Conservation (phyloP, 2,888 invertebrate species). For the Nymphalis polychloros region DNA sequence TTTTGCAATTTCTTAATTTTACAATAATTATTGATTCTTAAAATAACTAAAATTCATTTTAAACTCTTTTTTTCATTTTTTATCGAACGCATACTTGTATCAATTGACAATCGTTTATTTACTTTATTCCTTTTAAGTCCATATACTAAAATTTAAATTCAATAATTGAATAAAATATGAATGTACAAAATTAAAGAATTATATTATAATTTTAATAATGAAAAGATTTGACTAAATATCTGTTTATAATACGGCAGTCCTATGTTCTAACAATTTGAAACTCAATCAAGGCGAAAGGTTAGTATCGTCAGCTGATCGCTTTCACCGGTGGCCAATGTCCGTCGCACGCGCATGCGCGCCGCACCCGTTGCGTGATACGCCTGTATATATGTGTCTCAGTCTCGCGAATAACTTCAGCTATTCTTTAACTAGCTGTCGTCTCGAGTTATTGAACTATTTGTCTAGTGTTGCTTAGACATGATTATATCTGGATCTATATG, state of each 20-base stretch:
- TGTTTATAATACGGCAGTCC: background rate
- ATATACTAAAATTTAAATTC: no score
- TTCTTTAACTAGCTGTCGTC: background rate
- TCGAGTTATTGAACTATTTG: conserved; percentile 25
- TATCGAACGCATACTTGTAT: no score
- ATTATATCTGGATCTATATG: background rate
- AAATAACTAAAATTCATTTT: no score
- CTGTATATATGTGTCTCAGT: conserved; percentile 13
- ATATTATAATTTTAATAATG: background rate
- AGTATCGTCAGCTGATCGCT: conserved; percentile 40
- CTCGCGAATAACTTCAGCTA: conserved; percentile 8
- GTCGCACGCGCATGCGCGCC: conserved; percentile 31
- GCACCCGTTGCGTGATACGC: conserved; percentile 31
- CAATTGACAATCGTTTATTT: no score
- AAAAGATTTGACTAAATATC: background rate
- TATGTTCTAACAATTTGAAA: background rate
- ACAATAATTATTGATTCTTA: no score
- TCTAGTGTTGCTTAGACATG: background rate
- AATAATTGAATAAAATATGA: no score
- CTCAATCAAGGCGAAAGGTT: conserved; percentile 35
- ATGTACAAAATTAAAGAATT: no score
- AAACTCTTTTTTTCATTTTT: no score
- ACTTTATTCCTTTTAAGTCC: no score
- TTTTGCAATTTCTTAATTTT: no score
- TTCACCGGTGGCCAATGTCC: conserved; percentile 39